Evolutionary conservation across 2,888 invertebrate species (phyloP).

Genomic region (Autographa gamma): DNA sequence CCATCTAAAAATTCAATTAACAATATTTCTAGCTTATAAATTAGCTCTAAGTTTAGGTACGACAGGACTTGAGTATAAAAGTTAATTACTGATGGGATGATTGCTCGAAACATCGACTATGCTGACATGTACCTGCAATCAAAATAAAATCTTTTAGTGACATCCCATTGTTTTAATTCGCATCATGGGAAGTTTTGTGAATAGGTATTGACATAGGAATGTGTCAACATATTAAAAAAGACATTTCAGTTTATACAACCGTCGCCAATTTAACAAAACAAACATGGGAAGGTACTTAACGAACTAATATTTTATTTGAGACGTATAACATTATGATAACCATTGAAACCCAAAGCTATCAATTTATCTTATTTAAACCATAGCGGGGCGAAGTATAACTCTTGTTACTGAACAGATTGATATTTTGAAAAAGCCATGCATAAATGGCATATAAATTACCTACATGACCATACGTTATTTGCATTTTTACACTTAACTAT

Average conservation of each 20-base stretch:
- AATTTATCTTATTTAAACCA: not conserved
- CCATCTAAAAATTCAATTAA: slow-evolving; percentile 41
- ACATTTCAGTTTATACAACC: not conserved
- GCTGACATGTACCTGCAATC: slow-evolving; percentile 63
- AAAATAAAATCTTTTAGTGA: slow-evolving; percentile 41
- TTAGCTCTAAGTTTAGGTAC: slow-evolving; percentile 45
- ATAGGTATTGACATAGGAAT: slow-evolving; percentile 10
- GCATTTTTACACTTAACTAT: too few species aligned
- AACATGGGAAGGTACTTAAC: not conserved
- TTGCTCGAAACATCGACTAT: slow-evolving; percentile 44
- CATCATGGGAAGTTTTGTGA: not conserved
- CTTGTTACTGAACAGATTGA: not conserved
- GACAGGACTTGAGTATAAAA: slow-evolving; percentile 46
- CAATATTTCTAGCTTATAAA: slow-evolving; percentile 44
- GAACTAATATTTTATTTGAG: not conserved
- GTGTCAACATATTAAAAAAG: slow-evolving; percentile 16
- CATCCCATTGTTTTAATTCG: slow-evolving; percentile 18
- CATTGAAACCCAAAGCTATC: not conserved
- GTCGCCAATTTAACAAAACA: not conserved
- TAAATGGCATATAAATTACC: too few species aligned
- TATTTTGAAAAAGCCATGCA: not conserved
- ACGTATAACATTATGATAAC: not conserved
- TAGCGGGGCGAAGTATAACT: not conserved
- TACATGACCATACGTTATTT: too few species aligned
- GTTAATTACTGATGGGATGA: slow-evolving; percentile 37